Conservation (phyloP, 2,888 invertebrate species). For the Oxystoma pomonae region DNA sequence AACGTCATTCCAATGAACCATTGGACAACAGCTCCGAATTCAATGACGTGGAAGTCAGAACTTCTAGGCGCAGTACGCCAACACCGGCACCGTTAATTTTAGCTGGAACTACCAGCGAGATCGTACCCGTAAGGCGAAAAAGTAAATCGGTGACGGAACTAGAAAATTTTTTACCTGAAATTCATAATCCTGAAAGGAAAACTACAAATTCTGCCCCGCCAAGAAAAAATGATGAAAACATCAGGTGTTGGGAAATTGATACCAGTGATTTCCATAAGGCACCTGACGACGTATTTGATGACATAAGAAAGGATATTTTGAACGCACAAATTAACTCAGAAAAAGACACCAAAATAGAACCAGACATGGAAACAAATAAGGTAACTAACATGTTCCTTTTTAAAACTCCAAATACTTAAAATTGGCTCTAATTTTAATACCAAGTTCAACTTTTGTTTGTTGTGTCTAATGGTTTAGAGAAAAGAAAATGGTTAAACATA, state of each 20-base stretch:
- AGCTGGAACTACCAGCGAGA: neutral
- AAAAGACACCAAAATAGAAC: slow-evolving; percentile 4
- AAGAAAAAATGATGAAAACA: slow-evolving; percentile 29
- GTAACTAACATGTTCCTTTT: too few species aligned
- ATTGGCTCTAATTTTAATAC: too few species aligned
- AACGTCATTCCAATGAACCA: neutral
- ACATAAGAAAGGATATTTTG: neutral
- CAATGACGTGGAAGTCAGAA: neutral
- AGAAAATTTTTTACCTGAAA: slow-evolving; percentile 36
- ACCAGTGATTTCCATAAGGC: neutral
- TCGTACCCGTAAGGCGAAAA: slow-evolving; percentile 25
- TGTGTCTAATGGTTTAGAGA: too few species aligned
- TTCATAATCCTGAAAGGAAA: slow-evolving; percentile 33
- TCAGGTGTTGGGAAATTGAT: slow-evolving; percentile 23
- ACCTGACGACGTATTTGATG: neutral
- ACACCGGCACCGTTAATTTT: neutral
- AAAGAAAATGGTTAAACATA: too few species aligned
- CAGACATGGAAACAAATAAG: slow-evolving; percentile 1
- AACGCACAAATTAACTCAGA: neutral
- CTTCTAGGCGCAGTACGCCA: neutral
- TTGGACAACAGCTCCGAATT: neutral
- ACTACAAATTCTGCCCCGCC: slow-evolving; percentile 43
- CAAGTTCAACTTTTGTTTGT: too few species aligned
- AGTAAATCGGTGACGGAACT: slow-evolving; percentile 43
- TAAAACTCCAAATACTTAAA: too few species aligned